Conservation (phyloP, 2,113 vertebrate genomes). For the Fulica atra region DNA sequence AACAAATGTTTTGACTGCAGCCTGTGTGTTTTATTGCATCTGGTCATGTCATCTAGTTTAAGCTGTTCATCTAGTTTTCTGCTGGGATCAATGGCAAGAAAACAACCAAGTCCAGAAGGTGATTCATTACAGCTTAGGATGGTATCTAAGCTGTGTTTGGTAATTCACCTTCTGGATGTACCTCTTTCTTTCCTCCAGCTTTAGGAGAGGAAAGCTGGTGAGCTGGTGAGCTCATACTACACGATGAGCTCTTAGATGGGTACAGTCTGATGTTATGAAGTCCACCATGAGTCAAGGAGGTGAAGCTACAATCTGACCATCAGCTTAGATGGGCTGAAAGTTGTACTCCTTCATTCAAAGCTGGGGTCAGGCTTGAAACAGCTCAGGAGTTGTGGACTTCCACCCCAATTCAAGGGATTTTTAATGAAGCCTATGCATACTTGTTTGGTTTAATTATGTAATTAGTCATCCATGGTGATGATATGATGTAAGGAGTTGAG, state of each 20-base stretch:
- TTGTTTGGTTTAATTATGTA: not conserved
- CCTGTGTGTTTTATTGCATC: not conserved
- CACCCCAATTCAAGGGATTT: not conserved
- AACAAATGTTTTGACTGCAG: not conserved
- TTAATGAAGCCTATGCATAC: not conserved
- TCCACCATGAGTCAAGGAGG: slow-evolving; percentile 22
- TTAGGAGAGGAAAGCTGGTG: too few relatives aligned
- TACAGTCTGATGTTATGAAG: not conserved
- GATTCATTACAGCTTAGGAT: not conserved
- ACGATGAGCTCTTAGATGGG: not conserved
- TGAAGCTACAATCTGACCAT: not conserved
- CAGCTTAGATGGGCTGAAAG: not conserved
- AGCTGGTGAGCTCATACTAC: not conserved
- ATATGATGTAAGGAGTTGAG: not conserved
- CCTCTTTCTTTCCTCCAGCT: not conserved
- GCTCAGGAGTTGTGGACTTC: not conserved
- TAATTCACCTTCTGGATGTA: not conserved
- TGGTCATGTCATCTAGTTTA: not conserved
- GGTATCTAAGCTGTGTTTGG: not conserved
- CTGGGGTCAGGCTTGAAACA: not conserved
- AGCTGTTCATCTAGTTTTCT: slow-evolving; percentile 18
- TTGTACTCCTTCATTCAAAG: not conserved
- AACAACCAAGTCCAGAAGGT: not conserved
- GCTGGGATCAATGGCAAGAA: not conserved
- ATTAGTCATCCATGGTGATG: not conserved